These are phyloP conservation scores for Aramus guarauna DNA, from an alignment of 2,113 vertebrate species.

Conservation along the genomic window DNA sequence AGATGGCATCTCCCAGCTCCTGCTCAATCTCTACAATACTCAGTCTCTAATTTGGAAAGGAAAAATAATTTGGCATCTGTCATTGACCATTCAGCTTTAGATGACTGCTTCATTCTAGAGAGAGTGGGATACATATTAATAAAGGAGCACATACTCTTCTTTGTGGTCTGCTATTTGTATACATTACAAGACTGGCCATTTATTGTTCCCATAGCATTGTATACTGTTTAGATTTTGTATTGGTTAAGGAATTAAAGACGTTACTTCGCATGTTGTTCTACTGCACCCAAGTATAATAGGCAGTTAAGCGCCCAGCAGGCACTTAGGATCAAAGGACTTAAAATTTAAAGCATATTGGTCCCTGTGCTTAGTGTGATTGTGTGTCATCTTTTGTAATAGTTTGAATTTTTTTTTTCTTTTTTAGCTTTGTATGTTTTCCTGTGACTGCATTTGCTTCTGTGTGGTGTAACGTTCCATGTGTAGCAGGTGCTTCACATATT, in stretches of 20 bases:
- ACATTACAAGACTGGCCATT: neutral
- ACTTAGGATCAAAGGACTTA: neutral
- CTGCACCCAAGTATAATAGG: neutral
- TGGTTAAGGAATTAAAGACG: neutral
- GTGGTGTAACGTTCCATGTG: fast-evolving
- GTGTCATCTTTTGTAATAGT: neutral
- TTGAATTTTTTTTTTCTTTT: neutral
- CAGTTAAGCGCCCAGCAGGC: neutral
- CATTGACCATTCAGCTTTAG: neutral
- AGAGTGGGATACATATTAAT: neutral
- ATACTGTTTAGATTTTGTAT: neutral
- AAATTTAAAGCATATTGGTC: neutral
- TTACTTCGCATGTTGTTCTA: neutral
- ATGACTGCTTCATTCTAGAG: neutral
- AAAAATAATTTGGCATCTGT: neutral
- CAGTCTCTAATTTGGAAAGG: neutral
- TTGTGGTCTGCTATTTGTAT: neutral
- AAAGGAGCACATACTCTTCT: neutral
- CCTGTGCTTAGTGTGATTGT: neutral
- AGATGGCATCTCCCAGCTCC: neutral
- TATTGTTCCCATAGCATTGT: neutral
- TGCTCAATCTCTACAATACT: neutral
- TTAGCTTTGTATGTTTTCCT: neutral
- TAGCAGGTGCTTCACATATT: neutral
- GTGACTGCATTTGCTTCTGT: neutral